Percentiles rank a stretch among this genome's conserved stretches.
Conservation (phyloP, 2,113 vertebrate species). For the Hipposideros armiger region DNA sequence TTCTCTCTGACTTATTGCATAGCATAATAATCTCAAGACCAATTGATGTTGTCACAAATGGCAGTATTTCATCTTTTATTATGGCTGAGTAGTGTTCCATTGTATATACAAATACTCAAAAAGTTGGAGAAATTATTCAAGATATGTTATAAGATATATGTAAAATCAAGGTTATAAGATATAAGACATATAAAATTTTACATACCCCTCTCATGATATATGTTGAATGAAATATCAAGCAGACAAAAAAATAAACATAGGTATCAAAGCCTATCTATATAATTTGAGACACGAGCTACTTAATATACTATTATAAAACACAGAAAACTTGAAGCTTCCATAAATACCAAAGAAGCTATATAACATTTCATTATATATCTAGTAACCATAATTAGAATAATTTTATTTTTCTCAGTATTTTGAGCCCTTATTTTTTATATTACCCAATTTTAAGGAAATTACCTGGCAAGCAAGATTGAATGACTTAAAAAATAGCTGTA, state of each 20-base stretch:
- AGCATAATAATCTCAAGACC: too few species aligned
- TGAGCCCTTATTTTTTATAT: conserved; percentile 4
- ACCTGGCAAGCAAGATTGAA: background rate
- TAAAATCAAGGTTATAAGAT: background rate
- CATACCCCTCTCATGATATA: background rate
- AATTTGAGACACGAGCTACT: background rate
- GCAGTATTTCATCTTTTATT: too few species aligned
- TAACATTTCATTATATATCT: background rate
- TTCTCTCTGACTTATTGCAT: too few species aligned
- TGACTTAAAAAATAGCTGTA: conserved; percentile 16
- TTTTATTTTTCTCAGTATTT: conserved; percentile 26
- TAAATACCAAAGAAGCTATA: background rate
- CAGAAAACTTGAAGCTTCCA: background rate
- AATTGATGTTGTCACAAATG: too few species aligned
- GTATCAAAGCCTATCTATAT: background rate
- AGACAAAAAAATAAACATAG: background rate
- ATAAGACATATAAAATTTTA: background rate
- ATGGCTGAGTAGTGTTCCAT: too few species aligned
- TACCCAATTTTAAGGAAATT: conserved; percentile 41
- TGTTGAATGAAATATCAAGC: background rate
- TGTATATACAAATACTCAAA: background rate
- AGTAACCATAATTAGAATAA: conserved; percentile 47
- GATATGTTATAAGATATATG: background rate
- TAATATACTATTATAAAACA: background rate
- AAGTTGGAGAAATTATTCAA: background rate